Base-by-base conservation (phyloP, 2,888 invertebrate species). In the Xanthostigma xanthostigma region DNA sequence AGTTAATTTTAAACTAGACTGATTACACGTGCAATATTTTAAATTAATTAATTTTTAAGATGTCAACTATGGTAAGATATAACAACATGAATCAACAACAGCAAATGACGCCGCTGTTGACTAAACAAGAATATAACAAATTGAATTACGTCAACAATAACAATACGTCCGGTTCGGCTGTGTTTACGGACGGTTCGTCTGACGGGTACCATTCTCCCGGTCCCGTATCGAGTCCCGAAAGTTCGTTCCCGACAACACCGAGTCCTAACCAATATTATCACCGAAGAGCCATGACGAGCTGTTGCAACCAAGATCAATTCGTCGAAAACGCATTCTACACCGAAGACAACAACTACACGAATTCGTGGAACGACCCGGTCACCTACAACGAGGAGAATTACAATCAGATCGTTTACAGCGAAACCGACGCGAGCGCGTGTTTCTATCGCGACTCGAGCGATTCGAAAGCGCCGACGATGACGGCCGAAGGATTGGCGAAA, bases 321-420 rank as follows among this genome's bases (percentile, higher is more conserved):
- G 27, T 27, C 27, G 27, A 27, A 27, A 27, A 27, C 6, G 27
- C 27, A 27, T 27, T 27, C 6, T 27, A 27, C 6, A 27, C 66
- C 27, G 65, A 64, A 49, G 62, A 62, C 54, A 64, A 61, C 58
- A 55, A 57, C 43, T 58, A 60, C 45, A 56, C 57, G 11, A 48
- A 50, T 36, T 37, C 50, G 11, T 52, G 54, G 49, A 58, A 60
- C 57, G 55, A 57, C 46, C 53, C 55, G 17, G 59, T 60, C 35
- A 56, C 57, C 14, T 60, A 62, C 46, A 61, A 62, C 53, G 65
- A 64, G 45, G 63, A 64, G 14, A 66, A 65, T 51, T 64, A 67
- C 53, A 27, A 12, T 33, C 17, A 17, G 17, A 62, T 63, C 53
- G 56, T 63, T 44, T 62, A 62, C 54, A 58, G 13, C 10, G 41